Conservation (phyloP, 1,140 invertebrate species). For the Battus philenor region DNA sequence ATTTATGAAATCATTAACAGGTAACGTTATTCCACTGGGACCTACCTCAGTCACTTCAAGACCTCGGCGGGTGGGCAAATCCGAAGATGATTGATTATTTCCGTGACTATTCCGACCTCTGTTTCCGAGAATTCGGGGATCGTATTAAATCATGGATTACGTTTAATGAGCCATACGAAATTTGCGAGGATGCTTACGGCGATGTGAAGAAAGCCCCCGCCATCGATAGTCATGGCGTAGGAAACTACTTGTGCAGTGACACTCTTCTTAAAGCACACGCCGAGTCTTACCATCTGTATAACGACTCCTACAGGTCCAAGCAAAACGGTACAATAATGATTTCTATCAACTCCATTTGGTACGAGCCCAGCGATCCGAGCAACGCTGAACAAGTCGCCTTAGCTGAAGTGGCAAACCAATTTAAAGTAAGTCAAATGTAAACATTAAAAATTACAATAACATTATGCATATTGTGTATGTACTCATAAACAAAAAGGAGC, state of each 20-base stretch:
- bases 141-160: conserved; percentile 77
- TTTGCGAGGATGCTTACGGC: conserved; percentile 73
- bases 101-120: conserved; percentile 73
- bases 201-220: conserved; percentile 75
- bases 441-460: too few relatives aligned
- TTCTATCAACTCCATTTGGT: conserved; percentile 73
- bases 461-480: too few relatives aligned
- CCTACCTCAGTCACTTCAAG: conserved; percentile 70
- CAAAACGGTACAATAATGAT: conserved; percentile 74
- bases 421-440: conserved; percentile 66
- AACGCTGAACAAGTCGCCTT: conserved; percentile 58
- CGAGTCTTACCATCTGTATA: conserved; percentile 75
- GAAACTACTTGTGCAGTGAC: conserved; percentile 77
- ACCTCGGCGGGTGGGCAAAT: conserved; percentile 72
- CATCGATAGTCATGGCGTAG: conserved; percentile 69
- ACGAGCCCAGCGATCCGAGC: conserved; percentile 62
- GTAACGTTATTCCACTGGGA: conserved; percentile 76
- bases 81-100: conserved; percentile 75
- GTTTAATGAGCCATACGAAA: conserved; percentile 77
- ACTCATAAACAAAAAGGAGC: too few relatives aligned
- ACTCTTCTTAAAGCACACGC: conserved; percentile 77
- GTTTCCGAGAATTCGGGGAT: conserved; percentile 75
- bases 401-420: conserved; percentile 71
- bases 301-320: conserved; percentile 65
- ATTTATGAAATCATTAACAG: too few relatives aligned